phyloP scores from a whole-genome alignment of 2,113 vertebrate species.

The Cettia cetti region DNA sequence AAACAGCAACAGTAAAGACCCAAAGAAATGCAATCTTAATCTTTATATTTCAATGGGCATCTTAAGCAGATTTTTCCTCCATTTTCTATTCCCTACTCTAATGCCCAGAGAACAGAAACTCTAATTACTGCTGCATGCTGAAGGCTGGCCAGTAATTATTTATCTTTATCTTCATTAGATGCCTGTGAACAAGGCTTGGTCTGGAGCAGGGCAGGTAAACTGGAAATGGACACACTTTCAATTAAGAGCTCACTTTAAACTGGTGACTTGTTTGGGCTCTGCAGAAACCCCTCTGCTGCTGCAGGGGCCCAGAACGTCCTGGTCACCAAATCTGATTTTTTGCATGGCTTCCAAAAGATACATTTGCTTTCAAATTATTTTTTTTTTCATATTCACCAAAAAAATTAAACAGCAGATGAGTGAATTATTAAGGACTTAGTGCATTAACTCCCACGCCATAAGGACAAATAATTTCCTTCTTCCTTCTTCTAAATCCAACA shows the following conservation, averaged over 20 bases:
- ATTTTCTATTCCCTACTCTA: background rate
- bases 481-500: background rate
- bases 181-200: background rate
- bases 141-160: slow-evolving; percentile 41
- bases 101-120: slow-evolving; percentile 9
- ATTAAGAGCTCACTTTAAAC: background rate
- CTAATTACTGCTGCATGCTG: slow-evolving; percentile 30
- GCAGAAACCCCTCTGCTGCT: background rate
- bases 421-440: background rate
- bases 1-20: background rate
- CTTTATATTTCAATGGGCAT: background rate
- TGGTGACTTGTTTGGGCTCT: background rate
- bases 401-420: background rate
- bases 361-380: background rate
- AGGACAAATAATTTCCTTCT: background rate
- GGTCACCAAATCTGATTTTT: background rate
- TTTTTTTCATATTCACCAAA: background rate
- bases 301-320: background rate
- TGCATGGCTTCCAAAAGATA: background rate
- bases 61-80: background rate
- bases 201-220: background rate
- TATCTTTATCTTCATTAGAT: slow-evolving; percentile 3
- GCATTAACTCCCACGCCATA: background rate
- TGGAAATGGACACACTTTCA: background rate
- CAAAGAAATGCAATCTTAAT: background rate